Conservation (phyloP, 2,113 vertebrate species). For the rat (Rattus norvegicus) region DNA sequence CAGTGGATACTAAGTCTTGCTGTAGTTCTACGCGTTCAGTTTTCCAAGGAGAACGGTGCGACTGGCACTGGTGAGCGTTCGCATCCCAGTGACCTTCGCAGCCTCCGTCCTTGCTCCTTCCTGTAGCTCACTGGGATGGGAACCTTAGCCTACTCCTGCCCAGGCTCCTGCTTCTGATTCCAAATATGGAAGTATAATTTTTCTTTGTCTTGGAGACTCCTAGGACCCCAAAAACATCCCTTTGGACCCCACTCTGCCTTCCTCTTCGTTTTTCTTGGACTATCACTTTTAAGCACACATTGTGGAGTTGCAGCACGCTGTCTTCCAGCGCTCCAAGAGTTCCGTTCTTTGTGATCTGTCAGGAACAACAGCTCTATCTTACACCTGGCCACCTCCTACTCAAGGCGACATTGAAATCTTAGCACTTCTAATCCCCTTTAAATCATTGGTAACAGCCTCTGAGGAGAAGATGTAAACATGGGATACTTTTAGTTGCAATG, state of each 20-base stretch:
- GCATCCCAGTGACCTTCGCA: background rate
- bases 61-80: background rate
- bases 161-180: constrained; percentile 15
- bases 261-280: background rate
- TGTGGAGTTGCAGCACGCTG: constrained; percentile 35
- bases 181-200: constrained; percentile 48
- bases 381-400: background rate
- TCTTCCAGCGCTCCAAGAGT: background rate
- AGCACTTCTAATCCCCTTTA: constrained; percentile 22
- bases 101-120: background rate
- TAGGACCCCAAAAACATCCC: background rate
- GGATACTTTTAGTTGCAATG: constrained; percentile 30
- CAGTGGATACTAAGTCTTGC: background rate
- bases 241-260: background rate
- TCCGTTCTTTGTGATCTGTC: constrained; percentile 6
- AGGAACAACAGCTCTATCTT: constrained; percentile 10
- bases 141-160: background rate
- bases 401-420: constrained; percentile 16
- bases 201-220: constrained; percentile 44
- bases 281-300: background rate
- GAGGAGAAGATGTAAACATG: constrained; percentile 20
- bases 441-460: constrained; percentile 52
- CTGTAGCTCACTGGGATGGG: background rate
- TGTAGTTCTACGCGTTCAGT: background rate
- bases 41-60: constrained; percentile 42